Conservation (phyloP, 2,797 vertebrate genomes). For the Sphenopsis melanotis region DNA sequence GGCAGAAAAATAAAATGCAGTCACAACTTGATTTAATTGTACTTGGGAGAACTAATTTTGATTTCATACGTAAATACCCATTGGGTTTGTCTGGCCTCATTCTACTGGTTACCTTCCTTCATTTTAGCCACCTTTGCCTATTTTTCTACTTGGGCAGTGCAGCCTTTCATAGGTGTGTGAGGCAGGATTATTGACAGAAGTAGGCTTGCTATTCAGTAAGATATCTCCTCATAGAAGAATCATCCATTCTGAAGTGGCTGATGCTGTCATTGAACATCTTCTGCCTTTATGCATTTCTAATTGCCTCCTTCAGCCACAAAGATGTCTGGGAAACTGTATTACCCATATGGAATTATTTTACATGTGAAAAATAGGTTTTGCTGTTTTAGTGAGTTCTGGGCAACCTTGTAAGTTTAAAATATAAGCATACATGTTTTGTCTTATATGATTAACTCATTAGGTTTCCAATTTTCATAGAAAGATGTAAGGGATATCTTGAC, state of each 20-base stretch:
- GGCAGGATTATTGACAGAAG: not conserved
- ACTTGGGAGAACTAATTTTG: not conserved
- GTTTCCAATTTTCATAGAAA: conserved; percentile 81
- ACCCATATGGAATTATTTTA: not conserved
- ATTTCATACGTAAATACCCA: not conserved
- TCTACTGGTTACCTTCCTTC: not conserved
- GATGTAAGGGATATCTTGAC: conserved; percentile 91
- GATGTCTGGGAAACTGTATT: not conserved
- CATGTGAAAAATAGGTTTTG: not conserved
- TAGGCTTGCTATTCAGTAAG: fast-evolving
- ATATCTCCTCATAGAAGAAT: not conserved
- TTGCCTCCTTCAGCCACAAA: not conserved
- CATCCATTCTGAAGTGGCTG: not conserved
- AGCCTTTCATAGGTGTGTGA: not conserved
- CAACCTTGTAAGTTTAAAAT: conserved; percentile 12
- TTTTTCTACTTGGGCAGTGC: not conserved
- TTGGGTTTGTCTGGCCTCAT: not conserved
- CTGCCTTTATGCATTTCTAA: not conserved
- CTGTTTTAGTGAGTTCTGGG: not conserved
- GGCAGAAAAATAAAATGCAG: not conserved
- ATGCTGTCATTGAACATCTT: not conserved
- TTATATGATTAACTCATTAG: conserved; percentile 60
- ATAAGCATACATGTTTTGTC: conserved; percentile 23
- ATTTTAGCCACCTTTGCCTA: not conserved
- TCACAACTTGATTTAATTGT: not conserved